Evolutionary conservation across 92 coral and sea anemone genomes (phyloP).

Genomic region (Parazoanthus atlanticus): DNA sequence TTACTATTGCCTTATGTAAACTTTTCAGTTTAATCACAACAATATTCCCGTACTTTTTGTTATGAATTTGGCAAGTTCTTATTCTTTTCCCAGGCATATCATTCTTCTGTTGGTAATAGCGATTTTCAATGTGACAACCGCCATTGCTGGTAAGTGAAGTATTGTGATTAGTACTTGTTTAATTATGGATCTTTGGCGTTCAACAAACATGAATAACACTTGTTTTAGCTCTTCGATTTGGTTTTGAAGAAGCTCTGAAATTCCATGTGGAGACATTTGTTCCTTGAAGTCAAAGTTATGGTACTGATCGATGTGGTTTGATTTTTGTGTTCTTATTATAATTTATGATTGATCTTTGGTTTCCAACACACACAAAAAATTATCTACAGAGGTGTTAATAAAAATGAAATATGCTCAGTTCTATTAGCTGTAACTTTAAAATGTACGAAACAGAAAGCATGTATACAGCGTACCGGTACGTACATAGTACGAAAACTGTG

Average conservation of each 20-base stretch:
- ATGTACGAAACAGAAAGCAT: neutral
- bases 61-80: slow-evolving; percentile 1
- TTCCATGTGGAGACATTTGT: neutral
- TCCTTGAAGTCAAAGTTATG: neutral
- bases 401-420: neutral
- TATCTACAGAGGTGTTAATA: neutral
- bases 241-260: neutral
- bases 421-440: neutral
- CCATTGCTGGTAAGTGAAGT: slow-evolving; percentile 28
- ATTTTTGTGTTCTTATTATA: neutral
- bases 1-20: neutral
- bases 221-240: too few relatives aligned
- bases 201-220: too few relatives aligned
- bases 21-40: neutral
- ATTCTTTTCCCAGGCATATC: neutral
- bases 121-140: neutral
- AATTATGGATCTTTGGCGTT: too few relatives aligned
- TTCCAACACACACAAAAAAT: neutral
- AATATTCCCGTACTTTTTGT: neutral
- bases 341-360: neutral
- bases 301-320: too few relatives aligned
- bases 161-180: neutral
- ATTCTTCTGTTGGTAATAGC: neutral
- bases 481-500: too few relatives aligned
- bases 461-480: too few relatives aligned